Percentiles rank a stretch among this genome's conserved stretches.
Conservation (phyloP, 1,140 invertebrate species). For the Bilobella aurantiaca region DNA sequence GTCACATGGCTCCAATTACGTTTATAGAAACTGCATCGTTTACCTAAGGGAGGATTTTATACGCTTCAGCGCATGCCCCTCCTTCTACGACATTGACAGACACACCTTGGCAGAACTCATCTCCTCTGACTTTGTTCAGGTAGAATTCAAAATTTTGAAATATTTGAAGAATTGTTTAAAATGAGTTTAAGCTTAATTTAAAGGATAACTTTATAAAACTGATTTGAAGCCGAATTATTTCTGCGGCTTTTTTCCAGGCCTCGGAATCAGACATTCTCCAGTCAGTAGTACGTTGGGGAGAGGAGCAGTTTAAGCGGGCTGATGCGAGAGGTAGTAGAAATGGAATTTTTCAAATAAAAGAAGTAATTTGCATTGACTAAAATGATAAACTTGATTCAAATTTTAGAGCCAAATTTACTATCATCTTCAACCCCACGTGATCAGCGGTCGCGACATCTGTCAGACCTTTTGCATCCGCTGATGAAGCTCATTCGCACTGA, state of each 20-base stretch:
- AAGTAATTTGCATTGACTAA: background rate
- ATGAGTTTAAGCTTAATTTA: background rate
- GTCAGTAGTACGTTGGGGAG: conserved; percentile 1
- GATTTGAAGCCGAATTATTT: too few relatives aligned
- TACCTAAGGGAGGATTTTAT: background rate
- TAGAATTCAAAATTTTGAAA: background rate
- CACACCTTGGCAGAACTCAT: background rate
- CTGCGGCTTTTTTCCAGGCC: background rate
- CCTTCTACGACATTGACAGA: background rate
- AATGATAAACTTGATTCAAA: too few relatives aligned
- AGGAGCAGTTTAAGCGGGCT: conserved; percentile 1
- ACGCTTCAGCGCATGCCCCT: background rate
- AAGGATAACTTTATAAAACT: background rate
- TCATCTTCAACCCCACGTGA: background rate
- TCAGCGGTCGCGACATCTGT: background rate
- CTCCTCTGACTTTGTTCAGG: conserved; percentile 2
- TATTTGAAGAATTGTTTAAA: too few relatives aligned
- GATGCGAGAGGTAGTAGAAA: background rate
- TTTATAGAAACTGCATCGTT: background rate
- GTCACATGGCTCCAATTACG: background rate
- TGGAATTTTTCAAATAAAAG: background rate
- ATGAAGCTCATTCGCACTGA: background rate
- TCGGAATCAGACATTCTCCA: background rate
- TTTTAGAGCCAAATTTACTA: background rate
- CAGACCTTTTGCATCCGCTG: background rate